These are phyloP conservation scores for Halocynthia roretzi DNA, from an alignment of 23 tunicate species.

Conservation along the genomic window DNA sequence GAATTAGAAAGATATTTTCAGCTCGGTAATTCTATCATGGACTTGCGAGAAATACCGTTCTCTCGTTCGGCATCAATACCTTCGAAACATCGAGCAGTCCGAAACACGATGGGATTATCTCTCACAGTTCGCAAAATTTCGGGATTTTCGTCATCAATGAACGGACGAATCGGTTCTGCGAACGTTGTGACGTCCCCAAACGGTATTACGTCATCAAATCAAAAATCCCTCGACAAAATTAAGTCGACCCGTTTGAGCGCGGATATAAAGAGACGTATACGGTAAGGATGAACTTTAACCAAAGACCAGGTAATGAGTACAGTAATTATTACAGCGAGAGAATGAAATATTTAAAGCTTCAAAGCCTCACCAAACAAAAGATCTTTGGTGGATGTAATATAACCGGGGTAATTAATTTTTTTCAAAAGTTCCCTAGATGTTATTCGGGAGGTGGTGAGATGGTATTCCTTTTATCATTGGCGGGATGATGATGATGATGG, in stretches of 20 bases:
- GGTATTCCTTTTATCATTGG: too few species aligned
- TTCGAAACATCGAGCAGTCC: conserved; percentile 1
- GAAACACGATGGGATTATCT: conserved; percentile 4
- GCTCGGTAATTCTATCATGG: neutral
- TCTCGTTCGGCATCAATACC: conserved; percentile 24
- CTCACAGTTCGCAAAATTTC: conserved; percentile 9
- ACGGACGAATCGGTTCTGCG: too few species aligned
- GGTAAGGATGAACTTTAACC: neutral
- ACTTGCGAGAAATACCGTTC: conserved; percentile 8
- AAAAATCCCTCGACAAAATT: conserved; percentile 1
- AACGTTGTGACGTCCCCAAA: neutral
- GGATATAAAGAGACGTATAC: conserved; percentile 4
- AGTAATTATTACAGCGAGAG: too few species aligned
- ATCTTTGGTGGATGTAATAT: too few species aligned
- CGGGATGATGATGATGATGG: too few species aligned
- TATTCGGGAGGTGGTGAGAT: too few species aligned
- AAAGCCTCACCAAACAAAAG: too few species aligned
- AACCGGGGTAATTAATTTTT: too few species aligned
- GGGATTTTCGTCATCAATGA: neutral
- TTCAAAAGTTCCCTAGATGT: too few species aligned
- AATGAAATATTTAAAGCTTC: too few species aligned
- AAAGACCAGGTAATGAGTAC: too few species aligned
- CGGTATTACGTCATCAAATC: conserved; percentile 6
- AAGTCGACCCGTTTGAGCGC: conserved; percentile 13
- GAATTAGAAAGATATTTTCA: too few species aligned